A percentile compares a stretch with the other conserved stretches of the same genome.
Evolutionary conservation across 2,113 vertebrate genomes (phyloP).

Genomic region (Dissostichus mawsoni): DNA sequence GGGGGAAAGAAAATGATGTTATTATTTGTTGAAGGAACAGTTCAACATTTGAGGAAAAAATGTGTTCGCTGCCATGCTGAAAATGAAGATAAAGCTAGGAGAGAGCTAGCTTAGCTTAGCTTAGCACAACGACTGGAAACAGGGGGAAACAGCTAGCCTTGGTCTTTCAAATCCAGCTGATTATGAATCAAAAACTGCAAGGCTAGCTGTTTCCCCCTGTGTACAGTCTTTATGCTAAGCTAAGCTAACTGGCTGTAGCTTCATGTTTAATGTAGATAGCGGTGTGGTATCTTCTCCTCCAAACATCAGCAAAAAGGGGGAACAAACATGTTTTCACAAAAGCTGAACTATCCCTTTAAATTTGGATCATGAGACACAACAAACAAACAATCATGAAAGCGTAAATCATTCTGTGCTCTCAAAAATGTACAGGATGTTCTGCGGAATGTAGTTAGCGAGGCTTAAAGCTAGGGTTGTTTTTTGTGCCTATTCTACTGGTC

Average conservation of each 20-base stretch:
- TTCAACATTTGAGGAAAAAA: neutral
- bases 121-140: constrained; percentile 1
- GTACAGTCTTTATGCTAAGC: constrained; percentile 1
- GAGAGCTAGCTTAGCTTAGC: neutral
- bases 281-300: neutral
- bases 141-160: neutral
- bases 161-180: neutral
- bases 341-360: neutral
- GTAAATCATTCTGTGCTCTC: constrained; percentile 19
- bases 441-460: neutral
- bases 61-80: neutral
- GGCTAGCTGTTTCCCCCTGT: neutral
- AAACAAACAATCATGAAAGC: neutral
- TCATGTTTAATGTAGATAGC: too few relatives aligned
- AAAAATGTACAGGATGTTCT: neutral
- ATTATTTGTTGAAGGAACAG: neutral
- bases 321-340: neutral
- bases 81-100: neutral
- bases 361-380: neutral
- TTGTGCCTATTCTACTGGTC: neutral
- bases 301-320: too few relatives aligned
- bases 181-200: too few relatives aligned
- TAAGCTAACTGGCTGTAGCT: neutral
- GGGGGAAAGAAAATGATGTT: neutral
- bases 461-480: neutral